phyloP scores from a whole-genome alignment of 2,113 vertebrate species.

The Perca fluviatilis region DNA sequence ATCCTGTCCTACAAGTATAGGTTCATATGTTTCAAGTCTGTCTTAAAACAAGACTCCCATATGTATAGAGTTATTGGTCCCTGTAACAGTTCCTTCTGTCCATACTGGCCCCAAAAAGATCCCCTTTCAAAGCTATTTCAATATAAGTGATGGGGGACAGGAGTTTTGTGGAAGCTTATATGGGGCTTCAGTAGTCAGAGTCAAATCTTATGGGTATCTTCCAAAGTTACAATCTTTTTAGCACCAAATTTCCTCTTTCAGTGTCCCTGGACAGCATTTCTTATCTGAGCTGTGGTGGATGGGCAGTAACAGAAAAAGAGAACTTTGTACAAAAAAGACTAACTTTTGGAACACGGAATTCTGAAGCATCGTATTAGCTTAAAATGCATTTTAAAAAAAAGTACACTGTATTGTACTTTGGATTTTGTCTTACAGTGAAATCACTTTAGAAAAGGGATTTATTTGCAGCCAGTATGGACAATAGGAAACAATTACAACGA shows the following conservation, averaged over 20 bases:
- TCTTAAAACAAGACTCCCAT: neutral
- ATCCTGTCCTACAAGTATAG: neutral
- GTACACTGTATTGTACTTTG: neutral
- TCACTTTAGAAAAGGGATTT: neutral
- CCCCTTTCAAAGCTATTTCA: neutral
- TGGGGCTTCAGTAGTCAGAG: conserved; percentile 2
- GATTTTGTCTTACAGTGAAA: neutral
- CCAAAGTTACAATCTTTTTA: neutral
- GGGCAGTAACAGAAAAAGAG: neutral
- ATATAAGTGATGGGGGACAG: neutral
- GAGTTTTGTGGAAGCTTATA: conserved; percentile 16
- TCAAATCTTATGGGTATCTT: conserved; percentile 8
- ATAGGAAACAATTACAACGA: neutral
- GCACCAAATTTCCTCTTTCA: conserved; percentile 4
- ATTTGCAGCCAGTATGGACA: neutral
- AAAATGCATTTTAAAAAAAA: neutral
- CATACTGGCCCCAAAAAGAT: neutral
- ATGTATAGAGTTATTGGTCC: neutral
- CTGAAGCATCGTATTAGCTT: neutral
- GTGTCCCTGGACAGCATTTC: conserved; percentile 11
- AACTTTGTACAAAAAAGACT: neutral
- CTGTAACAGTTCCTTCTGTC: neutral
- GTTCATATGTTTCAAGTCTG: neutral
- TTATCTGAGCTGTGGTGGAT: neutral
- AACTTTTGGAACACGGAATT: conserved; percentile 1